Base-by-base conservation (phyloP, 1,140 invertebrate genomes). In the Lasioglossum baleicum region DNA sequence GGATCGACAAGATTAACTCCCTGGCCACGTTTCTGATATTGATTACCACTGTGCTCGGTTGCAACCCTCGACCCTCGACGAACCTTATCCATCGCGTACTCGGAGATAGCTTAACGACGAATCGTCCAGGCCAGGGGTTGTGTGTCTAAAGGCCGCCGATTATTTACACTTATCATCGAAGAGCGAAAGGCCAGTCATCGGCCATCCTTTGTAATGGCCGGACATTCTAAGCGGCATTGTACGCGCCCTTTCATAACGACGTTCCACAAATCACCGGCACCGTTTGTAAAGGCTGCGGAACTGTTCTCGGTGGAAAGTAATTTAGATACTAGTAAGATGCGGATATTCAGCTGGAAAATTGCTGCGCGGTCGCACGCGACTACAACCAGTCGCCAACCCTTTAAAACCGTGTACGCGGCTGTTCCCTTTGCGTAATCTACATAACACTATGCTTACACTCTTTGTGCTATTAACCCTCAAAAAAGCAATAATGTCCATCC, bases 21-120 rank as follows among this genome's bases (percentile, higher is more conserved):
- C 51, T 15, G 51, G 4, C 51, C 15, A 20, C 17, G 5, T 53
- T 20, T 17, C 17, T 6, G 17, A 20, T 20, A 53, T 53, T 53
- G 15, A 53, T 53, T 53, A 53, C 51, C 17, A 15, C 48, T 2
- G 3, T 17, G 15, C 15, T 51, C 48, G 13, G 13, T 2, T 51
- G 15, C 48, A 51, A 51, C 11, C 48, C 53, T 17, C 7, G 65
- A 31, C 2, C 44, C 10, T 2, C 44, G 44, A 13, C n/a, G 44
- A 60, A 15, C 56, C 15, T 68, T 58, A 58, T 81, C 73, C 15
- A 44, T 68, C 82, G 72, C 35, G 44, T 22, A 58, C 63, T 53
- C 60, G 70, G 73, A 74, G 75, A 78, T 78, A 83, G 60, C 64
- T 44, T 83, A 83, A 83, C 79, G 70, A 80, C 75, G 80, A 48